These are phyloP conservation scores for Drosophila hamatofila DNA, from an alignment of 2,888 invertebrate genomes.

Conservation along the genomic window DNA sequence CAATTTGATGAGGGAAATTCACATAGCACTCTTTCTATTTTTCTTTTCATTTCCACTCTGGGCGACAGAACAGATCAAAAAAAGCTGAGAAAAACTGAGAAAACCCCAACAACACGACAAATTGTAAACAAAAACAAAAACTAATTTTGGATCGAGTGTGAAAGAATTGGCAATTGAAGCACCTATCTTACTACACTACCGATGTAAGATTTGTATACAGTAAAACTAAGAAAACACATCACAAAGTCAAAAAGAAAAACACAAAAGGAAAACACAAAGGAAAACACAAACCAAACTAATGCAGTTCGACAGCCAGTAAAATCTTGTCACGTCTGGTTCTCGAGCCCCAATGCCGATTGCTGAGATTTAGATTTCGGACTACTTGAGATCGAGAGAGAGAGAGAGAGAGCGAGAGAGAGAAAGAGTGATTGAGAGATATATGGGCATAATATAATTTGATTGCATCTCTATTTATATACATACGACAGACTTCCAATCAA, in stretches of 20 bases:
- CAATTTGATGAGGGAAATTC: constrained; percentile 62
- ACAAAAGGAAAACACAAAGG: constrained; percentile 21
- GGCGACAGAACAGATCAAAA: constrained; percentile 20
- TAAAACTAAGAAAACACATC: constrained; percentile 14
- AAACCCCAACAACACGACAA: constrained; percentile 23
- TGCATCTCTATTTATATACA: constrained; percentile 60
- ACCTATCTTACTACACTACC: constrained; percentile 6
- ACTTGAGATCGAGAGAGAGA: constrained; percentile 55
- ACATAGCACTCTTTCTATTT: constrained; percentile 27
- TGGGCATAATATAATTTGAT: constrained; percentile 74
- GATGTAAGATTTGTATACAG: constrained; percentile 15
- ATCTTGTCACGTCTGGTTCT: constrained; percentile 70
- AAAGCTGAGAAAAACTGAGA: not conserved
- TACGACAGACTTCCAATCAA: constrained; percentile 14
- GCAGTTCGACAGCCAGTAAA: constrained; percentile 65
- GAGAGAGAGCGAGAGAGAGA: not conserved
- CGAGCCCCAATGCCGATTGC: constrained; percentile 64
- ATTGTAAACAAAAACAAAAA: constrained; percentile 37
- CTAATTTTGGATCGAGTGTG: constrained; percentile 17
- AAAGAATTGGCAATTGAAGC: constrained; percentile 31
- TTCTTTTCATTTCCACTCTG: constrained; percentile 17
- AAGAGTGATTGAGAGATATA: constrained; percentile 46
- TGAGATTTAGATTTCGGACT: constrained; percentile 59
- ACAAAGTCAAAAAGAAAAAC: constrained; percentile 20
- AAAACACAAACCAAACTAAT: constrained; percentile 58